Base-by-base conservation (phyloP, 2,888 invertebrate species). In the Heteromurus nitidus region DNA sequence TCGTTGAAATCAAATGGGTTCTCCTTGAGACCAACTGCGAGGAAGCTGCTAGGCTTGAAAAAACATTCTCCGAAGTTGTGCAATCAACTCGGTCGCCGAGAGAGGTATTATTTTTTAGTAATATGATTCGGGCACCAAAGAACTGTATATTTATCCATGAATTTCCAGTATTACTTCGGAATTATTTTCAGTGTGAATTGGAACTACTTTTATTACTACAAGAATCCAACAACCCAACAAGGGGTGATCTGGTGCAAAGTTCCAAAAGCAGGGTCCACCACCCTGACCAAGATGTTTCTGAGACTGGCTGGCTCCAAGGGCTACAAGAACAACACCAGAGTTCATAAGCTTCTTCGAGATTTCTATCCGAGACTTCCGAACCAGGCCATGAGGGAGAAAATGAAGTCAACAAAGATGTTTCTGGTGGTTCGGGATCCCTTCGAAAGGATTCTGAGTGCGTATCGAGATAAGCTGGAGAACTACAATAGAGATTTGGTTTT, bases 231-330 rank as follows among this genome's bases (percentile, higher is more conserved):
- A 2, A 80, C 81, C 18, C 72, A 76, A 22, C 76, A 83, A 30
- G 80, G 80, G 13, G n/a, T 86, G 1, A 69, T 86, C 20, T 86
- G 85, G 85, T 86, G 86, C 55, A 86, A 86, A 76, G 84, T 86
- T 36, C 85, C 86, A 2, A 86, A 86, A 68, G 83, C 84, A 1
- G 86, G 85, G 2, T 86, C 85, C 2, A 86, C 86, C 26, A 86
- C 86, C 1, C n/a, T 86, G 44, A 86, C 86, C 0, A 84, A 86
- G 64, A 58, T 85, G 26, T 86, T 85, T 26, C 67, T 86, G 3
- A 30, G 85, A 16, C 50, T 85, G n/a, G 86, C 85, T 9, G 86
- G 86, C 20, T 82, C 76, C 2, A 80, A 82, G 44, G 50, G 75
- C 22, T 26, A 68, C 22, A 44, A 79, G 0, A 85, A 85, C 79